These are phyloP conservation scores for Neomicropteryx cornuta DNA, from an alignment of 1,140 invertebrate genomes.

Conservation along the genomic window DNA sequence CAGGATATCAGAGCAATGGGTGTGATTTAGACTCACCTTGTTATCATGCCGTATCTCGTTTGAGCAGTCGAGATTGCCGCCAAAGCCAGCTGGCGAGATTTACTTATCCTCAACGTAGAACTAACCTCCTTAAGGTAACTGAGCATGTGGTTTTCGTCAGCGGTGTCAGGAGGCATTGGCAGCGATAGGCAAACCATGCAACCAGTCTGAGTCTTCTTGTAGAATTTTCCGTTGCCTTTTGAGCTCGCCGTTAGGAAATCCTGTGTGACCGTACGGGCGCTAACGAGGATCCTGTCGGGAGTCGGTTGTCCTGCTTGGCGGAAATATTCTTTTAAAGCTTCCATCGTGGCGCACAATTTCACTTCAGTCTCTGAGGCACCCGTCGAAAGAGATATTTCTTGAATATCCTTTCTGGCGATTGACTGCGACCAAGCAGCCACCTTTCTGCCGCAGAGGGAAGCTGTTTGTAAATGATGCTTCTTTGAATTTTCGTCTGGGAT, in stretches of 20 bases:
- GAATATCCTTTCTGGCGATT: slow-evolving; percentile 37
- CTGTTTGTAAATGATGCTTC: slow-evolving; percentile 50
- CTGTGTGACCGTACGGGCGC: slow-evolving; percentile 37
- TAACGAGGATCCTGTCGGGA: slow-evolving; percentile 43
- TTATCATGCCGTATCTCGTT: slow-evolving; percentile 52
- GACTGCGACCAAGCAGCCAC: slow-evolving; percentile 64
- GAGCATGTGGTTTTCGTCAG: no score
- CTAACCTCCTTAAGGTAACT: no score
- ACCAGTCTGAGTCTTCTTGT: slow-evolving; percentile 34
- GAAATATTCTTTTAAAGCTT: slow-evolving; percentile 52
- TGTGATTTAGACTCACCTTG: no score
- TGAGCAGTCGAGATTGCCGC: slow-evolving; percentile 58
- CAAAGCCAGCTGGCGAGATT: slow-evolving; percentile 52
- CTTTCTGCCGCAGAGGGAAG: slow-evolving; percentile 64
- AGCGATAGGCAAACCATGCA: slow-evolving; percentile 45
- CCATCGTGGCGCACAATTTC: slow-evolving; percentile 48
- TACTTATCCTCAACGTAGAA: no score
- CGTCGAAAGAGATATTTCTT: slow-evolving; percentile 44
- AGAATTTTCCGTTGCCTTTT: slow-evolving; percentile 38
- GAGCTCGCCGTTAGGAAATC: slow-evolving; percentile 36
- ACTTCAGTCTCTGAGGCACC: slow-evolving; percentile 58
- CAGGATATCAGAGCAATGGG: no score
- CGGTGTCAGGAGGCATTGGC: no score
- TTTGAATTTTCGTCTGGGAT: slow-evolving; percentile 26
- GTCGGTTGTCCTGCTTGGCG: slow-evolving; percentile 35